These are phyloP conservation scores for Copidosoma floridanum DNA, from an alignment of 1,140 invertebrate species.

Conservation along the genomic window DNA sequence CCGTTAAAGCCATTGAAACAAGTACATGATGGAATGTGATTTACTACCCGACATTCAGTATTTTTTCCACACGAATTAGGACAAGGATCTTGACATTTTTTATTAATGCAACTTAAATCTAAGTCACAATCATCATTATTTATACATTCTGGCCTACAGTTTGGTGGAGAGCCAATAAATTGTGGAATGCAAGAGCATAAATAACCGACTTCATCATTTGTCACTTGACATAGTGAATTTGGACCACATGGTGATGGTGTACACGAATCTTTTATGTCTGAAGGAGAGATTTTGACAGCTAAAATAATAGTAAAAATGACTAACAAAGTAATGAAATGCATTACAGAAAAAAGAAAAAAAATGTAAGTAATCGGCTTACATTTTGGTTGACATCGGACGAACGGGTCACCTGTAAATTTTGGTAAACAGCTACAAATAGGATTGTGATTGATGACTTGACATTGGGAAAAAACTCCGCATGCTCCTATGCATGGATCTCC, in stretches of 20 bases:
- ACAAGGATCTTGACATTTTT: slow-evolving; percentile 62
- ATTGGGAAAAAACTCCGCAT: slow-evolving; percentile 61
- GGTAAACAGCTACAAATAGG: slow-evolving; percentile 72
- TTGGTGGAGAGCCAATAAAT: slow-evolving; percentile 54
- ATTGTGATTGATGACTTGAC: slow-evolving; percentile 73
- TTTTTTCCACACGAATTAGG: slow-evolving; percentile 56
- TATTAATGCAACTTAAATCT: slow-evolving; percentile 59
- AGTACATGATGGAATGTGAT: slow-evolving; percentile 62
- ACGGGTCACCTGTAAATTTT: slow-evolving; percentile 71
- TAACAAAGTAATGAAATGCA: slow-evolving; percentile 56
- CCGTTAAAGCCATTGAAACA: slow-evolving; percentile 68
- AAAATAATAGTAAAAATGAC: slow-evolving; percentile 64
- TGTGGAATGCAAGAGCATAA: slow-evolving; percentile 62
- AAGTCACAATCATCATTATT: slow-evolving; percentile 58
- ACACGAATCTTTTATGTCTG: slow-evolving; percentile 58
- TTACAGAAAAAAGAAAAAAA: not conserved
- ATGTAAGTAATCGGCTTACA: slow-evolving; percentile 39
- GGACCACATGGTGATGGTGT: slow-evolving; percentile 71
- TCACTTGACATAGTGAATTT: slow-evolving; percentile 64
- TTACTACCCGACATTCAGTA: slow-evolving; percentile 68
- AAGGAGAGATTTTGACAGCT: slow-evolving; percentile 44
- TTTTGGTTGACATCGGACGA: slow-evolving; percentile 50
- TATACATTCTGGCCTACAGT: slow-evolving; percentile 60
- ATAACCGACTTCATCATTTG: slow-evolving; percentile 56
- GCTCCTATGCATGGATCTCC: slow-evolving; percentile 56